phyloP scores from a whole-genome alignment of 2,888 invertebrate genomes.

The Pollenia griseotomentosa region DNA sequence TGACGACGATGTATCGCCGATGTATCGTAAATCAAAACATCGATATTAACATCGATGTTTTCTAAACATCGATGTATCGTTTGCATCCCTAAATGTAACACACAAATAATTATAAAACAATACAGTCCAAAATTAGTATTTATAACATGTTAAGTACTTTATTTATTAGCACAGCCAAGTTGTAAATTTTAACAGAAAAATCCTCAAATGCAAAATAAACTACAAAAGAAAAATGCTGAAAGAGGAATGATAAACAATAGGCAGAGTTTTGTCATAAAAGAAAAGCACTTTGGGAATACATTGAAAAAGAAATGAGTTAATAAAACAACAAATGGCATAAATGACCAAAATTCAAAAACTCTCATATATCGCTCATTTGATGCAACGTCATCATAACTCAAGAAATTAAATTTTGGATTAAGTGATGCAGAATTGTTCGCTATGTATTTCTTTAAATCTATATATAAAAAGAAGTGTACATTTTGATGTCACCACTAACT shows the following conservation, averaged over 20 bases:
- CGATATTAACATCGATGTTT: too few relatives aligned
- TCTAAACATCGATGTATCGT: too few relatives aligned
- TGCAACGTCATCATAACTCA: too few relatives aligned
- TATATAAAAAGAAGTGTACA: too few relatives aligned
- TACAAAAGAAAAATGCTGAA: not conserved
- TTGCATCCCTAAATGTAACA: too few relatives aligned
- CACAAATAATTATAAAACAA: not conserved
- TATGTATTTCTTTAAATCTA: too few relatives aligned
- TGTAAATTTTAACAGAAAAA: not conserved
- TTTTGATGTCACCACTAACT: too few relatives aligned
- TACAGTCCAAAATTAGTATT: not conserved
- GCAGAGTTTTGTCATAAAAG: not conserved
- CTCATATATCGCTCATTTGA: too few relatives aligned
- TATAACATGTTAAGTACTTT: constrained; percentile 7
- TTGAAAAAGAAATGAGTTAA: not conserved
- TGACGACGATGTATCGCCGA: too few relatives aligned
- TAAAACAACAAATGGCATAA: constrained; percentile 10
- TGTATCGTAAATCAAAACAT: too few relatives aligned
- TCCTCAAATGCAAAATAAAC: not conserved
- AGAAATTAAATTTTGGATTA: too few relatives aligned
- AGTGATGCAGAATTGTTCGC: too few relatives aligned
- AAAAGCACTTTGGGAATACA: not conserved
- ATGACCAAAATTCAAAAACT: not conserved
- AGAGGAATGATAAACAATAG: not conserved
- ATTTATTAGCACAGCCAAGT: not conserved